Percentiles rank a stretch among this genome's conserved stretches.
phyloP scores from a whole-genome alignment of 2,113 vertebrate species.

The Micromys minutus region DNA sequence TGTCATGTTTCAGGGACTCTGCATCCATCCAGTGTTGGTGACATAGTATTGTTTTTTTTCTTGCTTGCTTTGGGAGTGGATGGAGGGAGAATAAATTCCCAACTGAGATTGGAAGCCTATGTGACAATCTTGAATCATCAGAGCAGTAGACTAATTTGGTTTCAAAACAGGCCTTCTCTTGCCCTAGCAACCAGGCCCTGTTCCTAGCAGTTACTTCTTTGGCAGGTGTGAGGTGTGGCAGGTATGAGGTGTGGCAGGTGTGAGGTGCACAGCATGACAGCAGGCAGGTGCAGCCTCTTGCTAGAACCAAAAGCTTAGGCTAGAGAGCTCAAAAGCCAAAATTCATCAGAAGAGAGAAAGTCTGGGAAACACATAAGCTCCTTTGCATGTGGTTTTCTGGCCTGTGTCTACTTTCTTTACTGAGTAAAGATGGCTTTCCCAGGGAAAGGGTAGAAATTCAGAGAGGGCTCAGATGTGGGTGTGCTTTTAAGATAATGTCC shows the following conservation, averaged over 20 bases:
- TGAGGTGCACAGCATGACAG: not conserved
- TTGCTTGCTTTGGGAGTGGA: not conserved
- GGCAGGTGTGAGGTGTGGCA: not conserved
- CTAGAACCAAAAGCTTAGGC: not conserved
- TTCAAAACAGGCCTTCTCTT: too few relatives aligned
- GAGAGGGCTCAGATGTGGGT: too few relatives aligned
- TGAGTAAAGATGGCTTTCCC: not conserved
- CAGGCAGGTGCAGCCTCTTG: not conserved
- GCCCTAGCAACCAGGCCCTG: fast-evolving
- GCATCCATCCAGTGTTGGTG: not conserved
- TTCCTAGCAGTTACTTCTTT: not conserved
- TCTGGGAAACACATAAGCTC: too few relatives aligned
- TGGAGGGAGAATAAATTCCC: fast-evolving
- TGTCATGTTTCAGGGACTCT: fast-evolving
- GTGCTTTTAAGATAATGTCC: not conserved
- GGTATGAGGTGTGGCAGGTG: fast-evolving
- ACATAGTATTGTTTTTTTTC: not conserved
- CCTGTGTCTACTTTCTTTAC: not conserved
- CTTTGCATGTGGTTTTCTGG: not conserved
- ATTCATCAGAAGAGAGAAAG: too few relatives aligned
- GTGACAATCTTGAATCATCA: not conserved
- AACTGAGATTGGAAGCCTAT: fast-evolving
- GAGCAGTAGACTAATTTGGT: too few relatives aligned
- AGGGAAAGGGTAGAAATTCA: too few relatives aligned
- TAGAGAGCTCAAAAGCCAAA: not conserved